phyloP scores from a whole-genome alignment of 2,113 vertebrate species.

The Salvelinus fontinalis region DNA sequence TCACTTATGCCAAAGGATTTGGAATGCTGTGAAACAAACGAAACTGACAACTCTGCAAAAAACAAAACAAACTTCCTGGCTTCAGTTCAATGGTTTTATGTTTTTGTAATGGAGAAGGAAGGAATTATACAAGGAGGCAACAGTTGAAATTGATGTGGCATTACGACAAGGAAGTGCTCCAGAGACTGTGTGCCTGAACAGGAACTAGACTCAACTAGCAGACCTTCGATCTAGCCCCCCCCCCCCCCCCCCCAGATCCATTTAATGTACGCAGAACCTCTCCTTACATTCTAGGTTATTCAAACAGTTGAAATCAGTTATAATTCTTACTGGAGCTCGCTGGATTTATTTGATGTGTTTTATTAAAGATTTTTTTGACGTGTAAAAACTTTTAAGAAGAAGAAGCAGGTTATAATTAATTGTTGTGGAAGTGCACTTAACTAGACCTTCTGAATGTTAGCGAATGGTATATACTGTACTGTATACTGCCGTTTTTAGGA shows the following conservation, averaged over 20 bases:
- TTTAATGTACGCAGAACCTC: slow-evolving; percentile 55
- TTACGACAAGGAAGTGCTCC: slow-evolving; percentile 59
- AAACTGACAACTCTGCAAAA: slow-evolving; percentile 41
- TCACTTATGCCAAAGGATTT: slow-evolving; percentile 99
- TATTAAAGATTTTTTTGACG: not conserved
- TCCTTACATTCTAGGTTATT: slow-evolving; percentile 72
- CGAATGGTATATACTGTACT: slow-evolving; percentile 63
- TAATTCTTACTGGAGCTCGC: not conserved
- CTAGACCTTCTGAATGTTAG: slow-evolving; percentile 71
- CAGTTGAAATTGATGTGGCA: not conserved
- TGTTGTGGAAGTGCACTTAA: slow-evolving; percentile 76
- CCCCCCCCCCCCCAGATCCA: slow-evolving; percentile 68
- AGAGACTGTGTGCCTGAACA: slow-evolving; percentile 80
- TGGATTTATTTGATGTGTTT: slow-evolving; percentile 27
- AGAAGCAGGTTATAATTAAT: slow-evolving; percentile 23
- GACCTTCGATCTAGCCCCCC: slow-evolving; percentile 66
- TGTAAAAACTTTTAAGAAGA: not conserved
- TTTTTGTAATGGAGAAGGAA: slow-evolving; percentile 19
- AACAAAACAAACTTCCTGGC: not conserved
- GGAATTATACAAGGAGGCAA: too few relatives aligned
- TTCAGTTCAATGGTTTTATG: slow-evolving; percentile 25
- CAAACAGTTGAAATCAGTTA: slow-evolving; percentile 24
- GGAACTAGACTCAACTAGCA: slow-evolving; percentile 56
- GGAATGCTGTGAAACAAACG: slow-evolving; percentile 91
- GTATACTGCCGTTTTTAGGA: not conserved